Evolutionary conservation across 2,888 invertebrate genomes (phyloP).

Genomic region (Charanyca ferruginea): DNA sequence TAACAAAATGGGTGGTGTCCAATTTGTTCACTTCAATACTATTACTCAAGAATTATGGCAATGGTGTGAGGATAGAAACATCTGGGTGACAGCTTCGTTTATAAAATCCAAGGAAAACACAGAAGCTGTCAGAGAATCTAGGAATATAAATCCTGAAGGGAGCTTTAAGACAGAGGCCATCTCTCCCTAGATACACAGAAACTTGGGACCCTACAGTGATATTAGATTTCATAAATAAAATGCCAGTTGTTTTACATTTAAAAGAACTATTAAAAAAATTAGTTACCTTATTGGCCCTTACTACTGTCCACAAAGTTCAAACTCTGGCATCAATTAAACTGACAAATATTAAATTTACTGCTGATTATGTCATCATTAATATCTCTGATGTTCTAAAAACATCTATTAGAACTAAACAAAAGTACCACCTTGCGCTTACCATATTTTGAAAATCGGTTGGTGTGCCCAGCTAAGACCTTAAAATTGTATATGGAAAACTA

Average conservation of each 20-base stretch:
- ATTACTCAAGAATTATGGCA: too few species aligned
- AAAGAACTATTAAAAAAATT: slow-evolving; percentile 10
- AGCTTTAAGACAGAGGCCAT: slow-evolving; percentile 14
- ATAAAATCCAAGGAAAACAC: slow-evolving; percentile 6
- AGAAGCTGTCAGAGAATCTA: slow-evolving; percentile 4
- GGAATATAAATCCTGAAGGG: background rate
- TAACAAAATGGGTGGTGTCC: background rate
- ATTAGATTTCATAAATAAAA: slow-evolving; percentile 3
- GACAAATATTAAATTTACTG: background rate
- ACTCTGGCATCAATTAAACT: slow-evolving; percentile 6
- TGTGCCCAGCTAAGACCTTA: slow-evolving; percentile 1
- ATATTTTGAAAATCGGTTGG: background rate
- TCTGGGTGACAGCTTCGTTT: background rate
- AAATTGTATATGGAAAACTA: background rate
- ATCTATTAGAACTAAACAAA: slow-evolving; percentile 1
- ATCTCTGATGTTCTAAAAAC: slow-evolving; percentile 14
- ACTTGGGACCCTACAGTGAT: slow-evolving; percentile 10
- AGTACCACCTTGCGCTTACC: background rate
- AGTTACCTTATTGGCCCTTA: background rate
- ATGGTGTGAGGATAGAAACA: slow-evolving; percentile 4
- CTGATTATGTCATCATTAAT: slow-evolving; percentile 8
- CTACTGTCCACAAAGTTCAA: slow-evolving; percentile 13
- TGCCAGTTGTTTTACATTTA: background rate
- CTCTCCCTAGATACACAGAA: slow-evolving; percentile 4
- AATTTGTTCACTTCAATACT: background rate